Conservation (phyloP, 1,140 invertebrate species). For the Zophobas atratus region DNA sequence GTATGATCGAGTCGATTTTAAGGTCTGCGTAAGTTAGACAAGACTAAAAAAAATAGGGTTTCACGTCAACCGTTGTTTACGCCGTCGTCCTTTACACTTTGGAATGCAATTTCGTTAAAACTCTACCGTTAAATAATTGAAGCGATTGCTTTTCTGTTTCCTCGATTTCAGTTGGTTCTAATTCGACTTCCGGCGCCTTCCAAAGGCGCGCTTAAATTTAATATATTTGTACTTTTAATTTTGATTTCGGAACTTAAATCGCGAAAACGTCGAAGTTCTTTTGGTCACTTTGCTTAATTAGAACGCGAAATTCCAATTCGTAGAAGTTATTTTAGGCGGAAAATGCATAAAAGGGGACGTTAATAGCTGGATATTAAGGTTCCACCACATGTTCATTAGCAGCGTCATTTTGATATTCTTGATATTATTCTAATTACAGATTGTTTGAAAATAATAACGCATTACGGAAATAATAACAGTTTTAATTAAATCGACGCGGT, state of each 20-base stretch:
- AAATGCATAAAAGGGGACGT: conserved; percentile 32
- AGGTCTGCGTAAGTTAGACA: conserved; percentile 22
- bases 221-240: conserved; percentile 14
- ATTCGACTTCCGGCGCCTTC: conserved; percentile 27
- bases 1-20: conserved; percentile 43
- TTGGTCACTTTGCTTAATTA: conserved; percentile 23
- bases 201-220: conserved; percentile 27
- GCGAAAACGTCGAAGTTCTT: not conserved
- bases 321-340: conserved; percentile 38
- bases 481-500: not conserved
- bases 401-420: conserved; percentile 37
- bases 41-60: conserved; percentile 17
- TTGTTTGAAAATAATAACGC: conserved; percentile 26
- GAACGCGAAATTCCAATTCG: conserved; percentile 18
- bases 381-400: conserved; percentile 41
- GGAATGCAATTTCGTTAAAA: conserved; percentile 43
- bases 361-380: conserved; percentile 35
- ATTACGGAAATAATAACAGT: conserved; percentile 6
- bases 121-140: conserved; percentile 41
- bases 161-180: conserved; percentile 30
- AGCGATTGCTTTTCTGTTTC: conserved; percentile 40
- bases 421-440: conserved; percentile 38
- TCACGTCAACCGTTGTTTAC: conserved; percentile 35
- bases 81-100: conserved; percentile 26
- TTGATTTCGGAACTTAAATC: conserved; percentile 10